phyloP scores from a whole-genome alignment of 2,797 vertebrate genomes.

The Enteromius viviparus region DNA sequence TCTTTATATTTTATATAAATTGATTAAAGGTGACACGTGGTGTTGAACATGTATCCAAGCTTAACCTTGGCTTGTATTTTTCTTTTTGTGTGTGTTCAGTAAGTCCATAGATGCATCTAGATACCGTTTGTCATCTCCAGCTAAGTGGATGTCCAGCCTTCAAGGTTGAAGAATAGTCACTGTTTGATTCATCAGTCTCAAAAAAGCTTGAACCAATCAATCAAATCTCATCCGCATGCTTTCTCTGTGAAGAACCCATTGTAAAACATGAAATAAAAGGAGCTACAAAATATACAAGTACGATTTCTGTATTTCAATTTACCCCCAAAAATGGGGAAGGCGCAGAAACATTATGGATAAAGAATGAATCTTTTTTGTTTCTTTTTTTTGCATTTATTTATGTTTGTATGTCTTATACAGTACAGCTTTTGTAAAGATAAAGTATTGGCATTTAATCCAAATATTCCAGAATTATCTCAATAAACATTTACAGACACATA shows the following conservation, averaged over 20 bases:
- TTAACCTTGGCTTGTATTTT: not conserved
- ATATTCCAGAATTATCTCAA: slow-evolving; percentile 28
- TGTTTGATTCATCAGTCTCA: not conserved
- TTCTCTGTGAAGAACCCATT: not conserved
- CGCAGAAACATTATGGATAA: not conserved
- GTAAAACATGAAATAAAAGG: not conserved
- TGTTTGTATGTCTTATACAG: slow-evolving; percentile 25
- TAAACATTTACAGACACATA: slow-evolving; percentile 45
- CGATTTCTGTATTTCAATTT: not conserved
- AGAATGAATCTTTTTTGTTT: slow-evolving; percentile 32
- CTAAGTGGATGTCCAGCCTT: slow-evolving; percentile 42
- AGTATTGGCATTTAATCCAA: slow-evolving; percentile 35
- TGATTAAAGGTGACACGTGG: not conserved
- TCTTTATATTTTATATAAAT: not conserved
- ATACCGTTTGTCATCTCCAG: slow-evolving; percentile 37
- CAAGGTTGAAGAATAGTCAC: slow-evolving; percentile 17
- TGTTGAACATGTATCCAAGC: not conserved
- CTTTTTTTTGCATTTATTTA: slow-evolving; percentile 44
- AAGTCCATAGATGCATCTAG: slow-evolving; percentile 37
- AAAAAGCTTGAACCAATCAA: not conserved
- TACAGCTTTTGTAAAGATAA: slow-evolving; percentile 29
- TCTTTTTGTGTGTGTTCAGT: slow-evolving; percentile 25
- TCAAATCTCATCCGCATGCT: not conserved
- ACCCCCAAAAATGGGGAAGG: not conserved
- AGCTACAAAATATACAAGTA: not conserved